These are phyloP conservation scores for Cyprinodon brontotheroides DNA, from an alignment of 2,113 vertebrate genomes.

Conservation along the genomic window DNA sequence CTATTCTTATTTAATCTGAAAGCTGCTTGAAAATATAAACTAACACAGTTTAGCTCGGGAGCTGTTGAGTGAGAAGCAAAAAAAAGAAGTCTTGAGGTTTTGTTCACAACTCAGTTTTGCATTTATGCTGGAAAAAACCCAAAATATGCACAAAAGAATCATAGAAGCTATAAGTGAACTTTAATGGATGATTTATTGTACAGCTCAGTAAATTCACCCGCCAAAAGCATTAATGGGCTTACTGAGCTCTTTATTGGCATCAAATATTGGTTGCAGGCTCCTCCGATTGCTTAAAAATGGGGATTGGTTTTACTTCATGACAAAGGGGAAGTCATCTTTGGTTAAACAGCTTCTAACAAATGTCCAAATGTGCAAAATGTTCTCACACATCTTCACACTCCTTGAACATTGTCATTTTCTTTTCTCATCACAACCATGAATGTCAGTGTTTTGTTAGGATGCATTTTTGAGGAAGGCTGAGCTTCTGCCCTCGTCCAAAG, in stretches of 20 bases:
- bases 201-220: constrained; percentile 28
- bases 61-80: constrained; percentile 21
- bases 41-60: constrained; percentile 20
- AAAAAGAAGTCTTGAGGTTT: background rate
- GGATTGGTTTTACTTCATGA: constrained; percentile 72
- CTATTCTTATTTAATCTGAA: constrained; percentile 57
- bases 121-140: constrained; percentile 10
- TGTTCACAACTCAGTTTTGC: constrained; percentile 7
- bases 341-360: constrained; percentile 43
- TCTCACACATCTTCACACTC: too few species aligned
- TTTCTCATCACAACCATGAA: too few species aligned
- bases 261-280: constrained; percentile 33
- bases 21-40: constrained; percentile 33
- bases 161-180: constrained; percentile 16
- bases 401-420: too few species aligned
- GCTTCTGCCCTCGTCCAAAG: background rate
- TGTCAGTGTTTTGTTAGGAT: too few species aligned
- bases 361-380: too few species aligned
- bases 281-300: constrained; percentile 43
- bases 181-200: constrained; percentile 39
- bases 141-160: constrained; percentile 15
- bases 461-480: background rate
- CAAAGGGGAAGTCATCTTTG: constrained; percentile 63
- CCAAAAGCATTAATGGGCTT: constrained; percentile 37
- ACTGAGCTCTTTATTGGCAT: constrained; percentile 24